Evolutionary conservation across 1,140 invertebrate genomes (phyloP).

Genomic region (Drosophila yakuba): DNA sequence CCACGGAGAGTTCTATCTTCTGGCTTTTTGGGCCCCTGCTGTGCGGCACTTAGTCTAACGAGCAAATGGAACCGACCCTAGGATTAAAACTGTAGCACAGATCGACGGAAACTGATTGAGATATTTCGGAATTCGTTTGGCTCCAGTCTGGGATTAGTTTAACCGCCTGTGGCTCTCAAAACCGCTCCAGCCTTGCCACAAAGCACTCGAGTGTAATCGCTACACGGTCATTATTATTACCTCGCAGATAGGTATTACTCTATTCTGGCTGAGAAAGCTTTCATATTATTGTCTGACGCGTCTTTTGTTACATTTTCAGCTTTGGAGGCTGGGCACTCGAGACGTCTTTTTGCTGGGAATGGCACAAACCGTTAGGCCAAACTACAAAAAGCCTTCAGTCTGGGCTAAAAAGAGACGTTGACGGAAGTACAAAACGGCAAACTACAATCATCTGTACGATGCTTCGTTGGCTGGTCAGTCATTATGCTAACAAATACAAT

Average conservation of each 20-base stretch:
- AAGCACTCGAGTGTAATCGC: conserved; percentile 77
- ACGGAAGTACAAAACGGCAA: conserved; percentile 78
- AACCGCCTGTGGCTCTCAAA: conserved; percentile 25
- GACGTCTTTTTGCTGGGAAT: conserved; percentile 40
- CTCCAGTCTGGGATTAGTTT: conserved; percentile 25
- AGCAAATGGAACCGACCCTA: conserved; percentile 43
- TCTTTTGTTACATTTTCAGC: conserved; percentile 78
- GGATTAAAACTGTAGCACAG: conserved; percentile 46
- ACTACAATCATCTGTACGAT: conserved; percentile 68
- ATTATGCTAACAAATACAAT: conserved; percentile 67
- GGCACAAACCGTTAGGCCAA: conserved; percentile 66
- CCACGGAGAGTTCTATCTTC: conserved; percentile 26
- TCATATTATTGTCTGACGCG: conserved; percentile 66
- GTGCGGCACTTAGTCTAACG: conserved; percentile 41
- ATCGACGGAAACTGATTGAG: conserved; percentile 53
- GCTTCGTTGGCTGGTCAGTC: conserved; percentile 42
- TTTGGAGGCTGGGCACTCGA: conserved; percentile 66
- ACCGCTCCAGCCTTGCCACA: conserved; percentile 19
- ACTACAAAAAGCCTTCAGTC: conserved; percentile 27
- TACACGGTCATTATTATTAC: conserved; percentile 81
- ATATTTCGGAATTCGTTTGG: conserved; percentile 48
- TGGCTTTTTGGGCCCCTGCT: conserved; percentile 45
- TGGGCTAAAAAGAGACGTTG: conserved; percentile 63
- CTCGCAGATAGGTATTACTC: conserved; percentile 72
- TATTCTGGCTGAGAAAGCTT: conserved; percentile 66